A percentile compares a stretch with the other conserved stretches of the same genome.
Conservation (phyloP, 2,888 invertebrate species). For the Tetragonula carbonaria region DNA sequence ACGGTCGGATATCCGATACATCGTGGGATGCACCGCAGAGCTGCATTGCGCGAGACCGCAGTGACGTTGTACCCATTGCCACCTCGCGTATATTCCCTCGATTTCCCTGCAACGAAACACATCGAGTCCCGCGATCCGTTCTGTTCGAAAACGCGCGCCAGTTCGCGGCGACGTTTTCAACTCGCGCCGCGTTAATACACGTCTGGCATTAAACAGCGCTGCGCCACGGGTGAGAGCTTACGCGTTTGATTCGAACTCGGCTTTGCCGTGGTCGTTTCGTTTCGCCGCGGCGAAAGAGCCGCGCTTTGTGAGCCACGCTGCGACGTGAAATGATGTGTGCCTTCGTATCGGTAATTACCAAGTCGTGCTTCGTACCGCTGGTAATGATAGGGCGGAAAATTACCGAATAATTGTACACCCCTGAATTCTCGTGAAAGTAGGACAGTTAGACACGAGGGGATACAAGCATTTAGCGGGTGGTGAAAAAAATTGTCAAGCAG, state of each 20-base stretch:
- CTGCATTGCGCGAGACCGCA: slow-evolving; percentile 59
- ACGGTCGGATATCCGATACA: slow-evolving; percentile 69
- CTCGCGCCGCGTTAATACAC: slow-evolving; percentile 4
- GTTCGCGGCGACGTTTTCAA: background rate
- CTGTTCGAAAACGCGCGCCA: slow-evolving; percentile 5
- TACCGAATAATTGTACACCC: slow-evolving; percentile 25
- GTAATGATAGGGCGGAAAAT: slow-evolving; percentile 31
- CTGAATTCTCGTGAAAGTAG: background rate
- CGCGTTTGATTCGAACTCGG: slow-evolving; percentile 2
- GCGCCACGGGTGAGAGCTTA: slow-evolving; percentile 19
- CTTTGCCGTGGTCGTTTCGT: background rate
- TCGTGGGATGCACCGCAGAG: slow-evolving; percentile 61
- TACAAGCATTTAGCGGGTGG: background rate
- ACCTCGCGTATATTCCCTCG: slow-evolving; percentile 32
- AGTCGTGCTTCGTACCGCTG: background rate
- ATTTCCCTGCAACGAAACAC: slow-evolving; percentile 35
- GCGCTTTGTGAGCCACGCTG: background rate
- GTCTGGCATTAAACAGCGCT: background rate
- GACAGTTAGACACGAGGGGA: background rate
- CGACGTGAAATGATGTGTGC: slow-evolving; percentile 20
- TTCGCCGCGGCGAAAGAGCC: background rate
- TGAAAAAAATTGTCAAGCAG: background rate
- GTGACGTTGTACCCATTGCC: slow-evolving; percentile 53
- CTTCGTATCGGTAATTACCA: slow-evolving; percentile 38
- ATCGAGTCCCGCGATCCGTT: slow-evolving; percentile 38